These are phyloP conservation scores for Syrista parreyssii DNA, from an alignment of 2,888 invertebrate genomes.

Conservation along the genomic window DNA sequence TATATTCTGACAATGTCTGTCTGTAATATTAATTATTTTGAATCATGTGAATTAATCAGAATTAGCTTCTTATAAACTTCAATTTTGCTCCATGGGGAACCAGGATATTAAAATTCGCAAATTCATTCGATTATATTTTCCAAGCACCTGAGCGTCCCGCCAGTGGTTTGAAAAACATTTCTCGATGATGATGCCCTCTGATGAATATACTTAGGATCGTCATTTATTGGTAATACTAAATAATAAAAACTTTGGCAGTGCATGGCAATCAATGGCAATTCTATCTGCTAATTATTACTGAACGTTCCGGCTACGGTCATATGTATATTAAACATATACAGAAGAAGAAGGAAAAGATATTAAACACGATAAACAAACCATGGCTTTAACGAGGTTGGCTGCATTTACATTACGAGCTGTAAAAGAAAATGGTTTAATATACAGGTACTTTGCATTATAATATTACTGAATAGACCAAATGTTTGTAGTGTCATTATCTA, in stretches of 20 bases:
- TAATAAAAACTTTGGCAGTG: neutral
- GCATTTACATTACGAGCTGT: neutral
- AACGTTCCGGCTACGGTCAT: neutral
- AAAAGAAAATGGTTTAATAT: neutral
- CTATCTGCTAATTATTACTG: neutral
- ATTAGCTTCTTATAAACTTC: too few species aligned
- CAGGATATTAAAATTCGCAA: too few species aligned
- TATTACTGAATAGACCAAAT: neutral
- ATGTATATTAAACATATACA: neutral
- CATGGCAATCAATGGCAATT: neutral
- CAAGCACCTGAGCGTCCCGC: neutral
- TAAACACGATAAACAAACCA: neutral
- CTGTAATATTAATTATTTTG: too few species aligned
- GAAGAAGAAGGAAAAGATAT: neutral
- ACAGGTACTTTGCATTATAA: neutral
- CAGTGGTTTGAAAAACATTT: neutral
- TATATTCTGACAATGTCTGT: too few species aligned
- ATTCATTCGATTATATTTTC: too few species aligned
- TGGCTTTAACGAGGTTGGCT: neutral
- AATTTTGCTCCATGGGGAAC: too few species aligned
- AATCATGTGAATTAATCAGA: too few species aligned
- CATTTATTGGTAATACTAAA: neutral
- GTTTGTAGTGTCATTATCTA: neutral
- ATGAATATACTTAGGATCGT: neutral
- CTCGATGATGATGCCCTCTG: neutral